Evolutionary conservation across 2,888 invertebrate species (phyloP), one percentile per base, ranked within the genome.

Genomic region (Andrena trimmerana): DNA sequence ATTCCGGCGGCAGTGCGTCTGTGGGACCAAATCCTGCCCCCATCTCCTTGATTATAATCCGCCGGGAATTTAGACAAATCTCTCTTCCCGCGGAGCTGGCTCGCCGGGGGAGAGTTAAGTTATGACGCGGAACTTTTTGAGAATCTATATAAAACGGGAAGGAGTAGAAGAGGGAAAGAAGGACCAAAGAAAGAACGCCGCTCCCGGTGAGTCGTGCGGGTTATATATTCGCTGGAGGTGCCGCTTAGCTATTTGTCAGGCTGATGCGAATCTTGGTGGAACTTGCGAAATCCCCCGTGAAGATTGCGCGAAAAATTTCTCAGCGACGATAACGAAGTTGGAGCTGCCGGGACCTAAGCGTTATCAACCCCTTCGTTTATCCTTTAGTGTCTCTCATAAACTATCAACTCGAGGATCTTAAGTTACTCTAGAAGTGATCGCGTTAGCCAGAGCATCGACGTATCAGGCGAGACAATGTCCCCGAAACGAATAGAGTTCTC

Each of bases 191-290:
- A 57, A 65, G 72, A 29, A 69, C 42, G 66, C 52, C 2, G 52
- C 52, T 20, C 63, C 59, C 57, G 31, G 50, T n/a, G 72, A 85
- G 66, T 75, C 78, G 70, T 79, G 77, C 81, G 74, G 88, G 83
- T 83, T 88, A 84, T 86, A 85, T 76, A 88, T 84, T 81, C 88
- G 66, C 52, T 78, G 78, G 84, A 74, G 81, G 73, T 77, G 57
- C 80, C 86, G 88, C 89, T 91, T 89, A 87, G 88, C 90, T 88
- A 92, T 92, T 91, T 92, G 90, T 92, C 92, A 89, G 87, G 78
- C 81, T 83, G 90, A 90, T 87, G 90, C 87, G 89, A 91, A 91
- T 91, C 88, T 90, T 84, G 66, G 52, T 48, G 81, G 73, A 83
- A 86, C 65, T 86, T 74, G 57, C 76, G 67, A 73, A 78, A 70